These are phyloP conservation scores for Nysson spinosus DNA, from an alignment of 2,888 invertebrate genomes.

Conservation along the genomic window DNA sequence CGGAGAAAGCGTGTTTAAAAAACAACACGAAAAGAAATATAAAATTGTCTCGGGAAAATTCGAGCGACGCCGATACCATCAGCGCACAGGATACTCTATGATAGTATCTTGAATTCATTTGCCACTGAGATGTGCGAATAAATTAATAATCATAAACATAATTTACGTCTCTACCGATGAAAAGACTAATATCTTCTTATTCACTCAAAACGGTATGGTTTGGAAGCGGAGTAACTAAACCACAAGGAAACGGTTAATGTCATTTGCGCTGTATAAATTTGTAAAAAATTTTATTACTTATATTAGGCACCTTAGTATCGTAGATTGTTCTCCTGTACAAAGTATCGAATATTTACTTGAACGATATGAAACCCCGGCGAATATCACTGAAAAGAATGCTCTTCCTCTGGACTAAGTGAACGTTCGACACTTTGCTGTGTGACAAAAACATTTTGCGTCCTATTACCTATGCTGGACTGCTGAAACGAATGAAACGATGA, in stretches of 20 bases:
- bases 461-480: constrained; percentile 65
- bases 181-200: too few species aligned
- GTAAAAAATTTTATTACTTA: constrained; percentile 15
- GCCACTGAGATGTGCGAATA: too few species aligned
- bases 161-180: too few species aligned
- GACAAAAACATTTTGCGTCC: constrained; percentile 69
- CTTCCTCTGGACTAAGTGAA: constrained; percentile 70
- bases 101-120: background rate
- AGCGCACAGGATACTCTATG: constrained; percentile 7
- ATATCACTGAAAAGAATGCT: constrained; percentile 67
- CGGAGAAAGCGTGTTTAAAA: constrained; percentile 59
- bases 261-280: too few species aligned
- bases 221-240: too few species aligned
- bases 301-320: constrained; percentile 7
- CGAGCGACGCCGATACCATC: background rate
- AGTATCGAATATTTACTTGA: background rate
- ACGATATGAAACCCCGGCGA: background rate
- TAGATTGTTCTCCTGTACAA: constrained; percentile 23
- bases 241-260: too few species aligned
- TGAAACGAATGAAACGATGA: constrained; percentile 23
- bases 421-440: constrained; percentile 68
- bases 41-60: background rate
- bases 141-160: too few species aligned
- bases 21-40: constrained; percentile 18
- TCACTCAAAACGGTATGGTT: too few species aligned